Conservation (phyloP, 2,797 vertebrate species). For the Tamandua tetradactyla region DNA sequence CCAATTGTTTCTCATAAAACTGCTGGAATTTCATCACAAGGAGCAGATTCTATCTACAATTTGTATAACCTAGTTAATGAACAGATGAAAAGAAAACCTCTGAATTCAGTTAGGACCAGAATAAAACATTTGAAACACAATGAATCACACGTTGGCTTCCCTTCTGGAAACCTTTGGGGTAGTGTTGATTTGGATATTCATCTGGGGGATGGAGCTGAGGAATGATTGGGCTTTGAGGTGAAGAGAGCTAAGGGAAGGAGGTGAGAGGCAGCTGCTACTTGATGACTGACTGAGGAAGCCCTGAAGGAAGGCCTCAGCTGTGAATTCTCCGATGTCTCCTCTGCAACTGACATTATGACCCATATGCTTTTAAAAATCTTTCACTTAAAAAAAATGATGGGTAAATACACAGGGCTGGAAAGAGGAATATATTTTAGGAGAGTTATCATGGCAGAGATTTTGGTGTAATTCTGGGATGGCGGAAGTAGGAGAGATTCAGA, state of each 20-base stretch:
- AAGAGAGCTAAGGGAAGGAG: not conserved
- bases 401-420: not conserved
- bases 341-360: not conserved
- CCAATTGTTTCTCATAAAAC: not conserved
- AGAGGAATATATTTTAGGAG: not conserved
- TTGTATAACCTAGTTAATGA: not conserved
- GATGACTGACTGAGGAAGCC: not conserved
- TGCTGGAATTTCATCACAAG: not conserved
- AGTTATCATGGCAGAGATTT: not conserved
- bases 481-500: not conserved
- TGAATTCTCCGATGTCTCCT: not conserved
- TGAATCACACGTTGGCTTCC: not conserved
- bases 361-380: not conserved
- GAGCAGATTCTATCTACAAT: not conserved
- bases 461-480: not conserved
- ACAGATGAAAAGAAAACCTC: constrained; percentile 33
- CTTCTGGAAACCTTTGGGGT: not conserved
- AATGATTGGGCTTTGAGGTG: not conserved
- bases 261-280: not conserved
- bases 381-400: not conserved
- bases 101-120: not conserved
- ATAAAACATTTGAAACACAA: not conserved
- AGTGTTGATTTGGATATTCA: not conserved
- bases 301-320: not conserved
- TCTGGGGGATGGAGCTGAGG: not conserved